phyloP scores from a whole-genome alignment of 2,113 vertebrate species.

The Lynx canadensis region DNA sequence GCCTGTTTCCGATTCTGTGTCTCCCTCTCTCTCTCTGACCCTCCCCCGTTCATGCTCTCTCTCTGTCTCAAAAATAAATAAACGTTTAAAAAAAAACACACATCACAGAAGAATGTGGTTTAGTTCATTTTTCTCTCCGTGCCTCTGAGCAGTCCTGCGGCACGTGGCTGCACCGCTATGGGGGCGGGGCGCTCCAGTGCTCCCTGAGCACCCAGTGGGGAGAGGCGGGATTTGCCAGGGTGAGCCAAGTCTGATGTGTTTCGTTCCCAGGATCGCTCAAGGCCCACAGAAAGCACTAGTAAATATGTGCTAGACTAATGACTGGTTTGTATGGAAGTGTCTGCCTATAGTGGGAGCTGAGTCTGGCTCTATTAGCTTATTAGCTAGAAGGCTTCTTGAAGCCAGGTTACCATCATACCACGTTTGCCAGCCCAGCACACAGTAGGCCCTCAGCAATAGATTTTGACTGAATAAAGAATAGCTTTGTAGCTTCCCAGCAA shows the following conservation, averaged over 20 bases:
- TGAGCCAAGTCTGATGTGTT: background rate
- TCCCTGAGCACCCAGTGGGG: background rate
- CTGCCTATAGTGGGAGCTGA: background rate
- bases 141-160: background rate
- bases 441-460: background rate
- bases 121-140: background rate
- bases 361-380: background rate
- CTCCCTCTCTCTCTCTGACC: too few species aligned
- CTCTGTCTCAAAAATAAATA: too few species aligned
- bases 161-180: accelerated
- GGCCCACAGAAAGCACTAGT: background rate
- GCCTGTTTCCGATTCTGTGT: too few species aligned
- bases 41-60: too few species aligned
- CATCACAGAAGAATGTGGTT: background rate
- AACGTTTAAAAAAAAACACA: background rate
- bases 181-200: background rate
- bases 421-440: background rate
- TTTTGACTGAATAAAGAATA: background rate
- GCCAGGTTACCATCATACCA: background rate
- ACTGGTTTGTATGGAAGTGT: background rate
- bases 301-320: background rate
- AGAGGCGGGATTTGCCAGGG: background rate
- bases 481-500: background rate
- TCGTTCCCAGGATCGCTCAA: background rate
- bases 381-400: background rate